Evolutionary conservation across 2,113 vertebrate genomes (phyloP).

Genomic region (Stegostoma tigrinum): DNA sequence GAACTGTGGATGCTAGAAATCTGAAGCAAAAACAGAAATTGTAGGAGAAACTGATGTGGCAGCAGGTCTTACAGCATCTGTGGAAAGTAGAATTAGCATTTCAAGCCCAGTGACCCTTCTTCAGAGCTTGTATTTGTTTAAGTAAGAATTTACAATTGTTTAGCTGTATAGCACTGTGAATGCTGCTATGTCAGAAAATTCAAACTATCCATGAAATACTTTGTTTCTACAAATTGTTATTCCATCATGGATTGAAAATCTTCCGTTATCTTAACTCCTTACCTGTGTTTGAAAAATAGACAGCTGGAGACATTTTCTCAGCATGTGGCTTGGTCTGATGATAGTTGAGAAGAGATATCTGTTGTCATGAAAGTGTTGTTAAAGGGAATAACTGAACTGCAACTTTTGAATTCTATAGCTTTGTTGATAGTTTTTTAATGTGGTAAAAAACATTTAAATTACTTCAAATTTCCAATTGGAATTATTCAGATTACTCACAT

Average conservation of each 20-base stretch:
- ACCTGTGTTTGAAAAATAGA: not conserved
- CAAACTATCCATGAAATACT: not conserved
- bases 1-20: too few relatives aligned
- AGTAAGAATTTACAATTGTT: not conserved
- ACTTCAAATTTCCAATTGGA: not conserved
- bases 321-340: too few relatives aligned
- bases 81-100: too few relatives aligned
- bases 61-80: too few relatives aligned
- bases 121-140: too few relatives aligned
- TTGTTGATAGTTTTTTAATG: slow-evolving; percentile 12
- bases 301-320: not conserved
- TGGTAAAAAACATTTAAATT: not conserved
- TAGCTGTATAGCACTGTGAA: not conserved
- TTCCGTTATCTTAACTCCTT: not conserved
- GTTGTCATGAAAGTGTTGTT: not conserved
- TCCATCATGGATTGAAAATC: not conserved
- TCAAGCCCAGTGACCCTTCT: too few relatives aligned
- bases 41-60: too few relatives aligned
- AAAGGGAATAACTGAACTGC: not conserved
- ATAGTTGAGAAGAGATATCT: not conserved
- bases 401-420: not conserved
- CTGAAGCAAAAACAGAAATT: too few relatives aligned
- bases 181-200: not conserved
- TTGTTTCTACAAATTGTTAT: not conserved
- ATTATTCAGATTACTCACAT: slow-evolving; percentile 19